Percentiles rank a stretch among this genome's conserved stretches.
These are phyloP conservation scores for Thaumetopoea pityocampa DNA, from an alignment of 1,140 invertebrate species.

Conservation along the genomic window DNA sequence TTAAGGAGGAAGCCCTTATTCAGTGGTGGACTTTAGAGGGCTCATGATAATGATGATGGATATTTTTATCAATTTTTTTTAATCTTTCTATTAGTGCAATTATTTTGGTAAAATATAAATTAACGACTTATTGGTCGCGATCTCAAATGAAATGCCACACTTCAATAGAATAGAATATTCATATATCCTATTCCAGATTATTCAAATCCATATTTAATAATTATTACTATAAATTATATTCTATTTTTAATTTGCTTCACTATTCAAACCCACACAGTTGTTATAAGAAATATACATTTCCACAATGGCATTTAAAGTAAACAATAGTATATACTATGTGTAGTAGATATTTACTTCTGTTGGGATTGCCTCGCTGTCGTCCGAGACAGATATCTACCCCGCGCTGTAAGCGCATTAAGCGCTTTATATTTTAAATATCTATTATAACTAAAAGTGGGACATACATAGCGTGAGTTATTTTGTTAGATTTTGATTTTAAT, in stretches of 20 bases:
- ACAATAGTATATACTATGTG: slow-evolving; percentile 27
- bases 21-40: no score
- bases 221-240: background rate
- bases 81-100: no score
- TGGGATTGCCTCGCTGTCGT: slow-evolving; percentile 47
- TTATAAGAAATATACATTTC: slow-evolving; percentile 41
- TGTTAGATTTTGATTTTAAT: no score
- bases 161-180: no score
- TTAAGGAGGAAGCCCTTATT: no score
- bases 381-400: slow-evolving; percentile 46
- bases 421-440: slow-evolving; percentile 16
- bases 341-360: slow-evolving; percentile 29
- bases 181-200: no score
- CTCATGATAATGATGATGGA: no score
- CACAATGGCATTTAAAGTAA: slow-evolving; percentile 42
- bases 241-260: slow-evolving; percentile 14
- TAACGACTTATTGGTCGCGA: no score
- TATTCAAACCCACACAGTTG: slow-evolving; percentile 52
- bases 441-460: background rate
- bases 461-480: background rate
- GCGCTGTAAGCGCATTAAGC: slow-evolving; percentile 31
- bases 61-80: no score
- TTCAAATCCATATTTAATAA: no score
- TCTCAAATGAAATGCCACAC: no score
- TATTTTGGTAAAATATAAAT: no score